Conservation (phyloP, 1,140 invertebrate genomes). For the Drosophila pachea region DNA sequence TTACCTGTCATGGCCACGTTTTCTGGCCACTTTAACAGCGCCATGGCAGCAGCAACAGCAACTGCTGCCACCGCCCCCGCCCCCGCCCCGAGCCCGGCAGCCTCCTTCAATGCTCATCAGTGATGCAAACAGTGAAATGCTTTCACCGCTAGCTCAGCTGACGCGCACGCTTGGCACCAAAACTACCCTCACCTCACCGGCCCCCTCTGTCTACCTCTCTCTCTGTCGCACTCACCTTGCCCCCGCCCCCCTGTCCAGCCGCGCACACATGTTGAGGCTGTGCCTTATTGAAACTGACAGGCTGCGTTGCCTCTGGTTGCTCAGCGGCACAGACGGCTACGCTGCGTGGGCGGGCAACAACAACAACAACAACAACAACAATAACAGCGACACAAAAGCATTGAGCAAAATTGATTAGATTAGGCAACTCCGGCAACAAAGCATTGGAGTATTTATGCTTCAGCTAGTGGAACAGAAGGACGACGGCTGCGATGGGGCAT, state of each 20-base stretch:
- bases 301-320: slow-evolving; percentile 32
- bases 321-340: slow-evolving; percentile 9
- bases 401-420: slow-evolving; percentile 71
- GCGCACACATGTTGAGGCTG: slow-evolving; percentile 64
- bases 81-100: background rate
- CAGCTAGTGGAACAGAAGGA: background rate
- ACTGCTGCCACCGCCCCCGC: background rate
- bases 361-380: no score
- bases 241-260: slow-evolving; percentile 1
- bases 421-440: slow-evolving; percentile 49
- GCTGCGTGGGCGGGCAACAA: slow-evolving; percentile 40
- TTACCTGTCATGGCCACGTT: slow-evolving; percentile 33
- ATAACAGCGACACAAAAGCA: slow-evolving; percentile 28
- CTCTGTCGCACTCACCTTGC: slow-evolving; percentile 1
- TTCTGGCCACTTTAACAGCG: slow-evolving; percentile 38
- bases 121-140: slow-evolving; percentile 76
- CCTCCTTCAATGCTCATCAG: slow-evolving; percentile 43
- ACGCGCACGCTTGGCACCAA: slow-evolving; percentile 6
- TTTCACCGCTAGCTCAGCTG: slow-evolving; percentile 52
- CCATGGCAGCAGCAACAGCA: slow-evolving; percentile 8
- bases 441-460: slow-evolving; percentile 42
- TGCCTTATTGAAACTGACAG: slow-evolving; percentile 71
- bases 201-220: background rate
- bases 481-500: background rate
- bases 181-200: background rate